Evolutionary conservation across 1,140 invertebrate species (phyloP).

Genomic region (Daktulosphaira vitifoliae): DNA sequence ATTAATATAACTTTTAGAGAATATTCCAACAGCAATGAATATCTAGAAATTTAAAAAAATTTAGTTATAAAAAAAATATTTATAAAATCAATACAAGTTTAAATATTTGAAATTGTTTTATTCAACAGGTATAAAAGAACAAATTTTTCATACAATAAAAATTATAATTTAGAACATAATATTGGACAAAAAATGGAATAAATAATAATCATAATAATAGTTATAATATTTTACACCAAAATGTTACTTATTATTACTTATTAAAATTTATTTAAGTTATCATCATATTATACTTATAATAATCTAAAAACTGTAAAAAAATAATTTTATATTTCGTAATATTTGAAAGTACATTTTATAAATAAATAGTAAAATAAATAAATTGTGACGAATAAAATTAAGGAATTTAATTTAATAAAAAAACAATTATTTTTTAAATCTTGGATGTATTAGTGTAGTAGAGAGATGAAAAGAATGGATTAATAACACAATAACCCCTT

Average conservation of each 20-base stretch:
- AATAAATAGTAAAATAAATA: slow-evolving; percentile 21
- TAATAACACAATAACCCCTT: background rate
- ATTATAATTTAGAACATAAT: background rate
- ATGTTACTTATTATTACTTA: no score
- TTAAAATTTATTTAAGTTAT: no score
- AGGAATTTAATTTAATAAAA: slow-evolving; percentile 1
- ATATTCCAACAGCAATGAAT: no score
- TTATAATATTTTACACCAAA: no score
- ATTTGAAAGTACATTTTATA: background rate
- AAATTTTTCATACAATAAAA: slow-evolving; percentile 12
- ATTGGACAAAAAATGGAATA: no score
- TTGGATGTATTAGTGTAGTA: background rate
- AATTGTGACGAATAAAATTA: slow-evolving; percentile 13
- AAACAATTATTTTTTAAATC: background rate
- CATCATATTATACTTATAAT: background rate
- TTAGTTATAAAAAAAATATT: no score
- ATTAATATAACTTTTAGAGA: no score
- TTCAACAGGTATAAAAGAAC: slow-evolving; percentile 33
- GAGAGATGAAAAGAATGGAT: slow-evolving; percentile 15
- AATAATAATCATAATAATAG: no score
- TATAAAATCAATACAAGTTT: background rate
- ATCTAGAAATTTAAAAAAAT: no score
- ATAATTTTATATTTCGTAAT: background rate
- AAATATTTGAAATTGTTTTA: slow-evolving; percentile 22
- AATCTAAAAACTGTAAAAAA: background rate